Evolutionary conservation across 2,888 invertebrate species (phyloP), one percentile per base, ranked within the genome.

Genomic region (Callimorpha dominula): DNA sequence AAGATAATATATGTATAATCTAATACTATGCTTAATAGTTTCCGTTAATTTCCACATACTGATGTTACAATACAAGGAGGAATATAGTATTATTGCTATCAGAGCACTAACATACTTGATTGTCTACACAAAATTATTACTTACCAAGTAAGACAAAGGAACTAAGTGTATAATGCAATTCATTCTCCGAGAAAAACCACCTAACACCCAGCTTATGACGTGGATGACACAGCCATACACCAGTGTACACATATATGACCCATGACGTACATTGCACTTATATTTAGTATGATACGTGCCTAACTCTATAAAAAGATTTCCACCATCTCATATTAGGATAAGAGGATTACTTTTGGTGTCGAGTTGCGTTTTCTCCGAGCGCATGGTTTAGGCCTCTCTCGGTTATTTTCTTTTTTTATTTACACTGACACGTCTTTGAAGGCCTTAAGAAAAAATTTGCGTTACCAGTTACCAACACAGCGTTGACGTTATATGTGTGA

Each of bases 301-400:
- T 79, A 70, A 76, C 78, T 78, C 82, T 87, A 87, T 86, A 84
- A 88, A 90, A 89, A 88, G 90, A 89, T 89, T 91, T 92, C 89
- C 82, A 82, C 85, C 88, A 85, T 89, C 87, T 89, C 88, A 87
- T 90, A 89, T 92, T 89, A 89, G 89, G 89, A 85, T 93, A 92
- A 92, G 91, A 88, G 91, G 93, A 92, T 93, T 93, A 92, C 80
- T 80, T 81, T 78, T 83, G 87, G 89, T 88, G 90, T 89, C 86
- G 90, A 84, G 86, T 86, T 82, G 78, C 85, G 80, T 81, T 82
- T 72, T 64, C 73, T 78, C 69, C 69, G 71, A 67, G 72, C 67
- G 72, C 80, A 71, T 80, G 78, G 78, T 86, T 79, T 79, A 60
- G 78, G 76, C 65, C 68, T 74, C 75, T 72, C 78, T 81, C 69